These are phyloP conservation scores for Meleagris gallopavo DNA, from an alignment of 2,113 vertebrate species.

Conservation along the genomic window DNA sequence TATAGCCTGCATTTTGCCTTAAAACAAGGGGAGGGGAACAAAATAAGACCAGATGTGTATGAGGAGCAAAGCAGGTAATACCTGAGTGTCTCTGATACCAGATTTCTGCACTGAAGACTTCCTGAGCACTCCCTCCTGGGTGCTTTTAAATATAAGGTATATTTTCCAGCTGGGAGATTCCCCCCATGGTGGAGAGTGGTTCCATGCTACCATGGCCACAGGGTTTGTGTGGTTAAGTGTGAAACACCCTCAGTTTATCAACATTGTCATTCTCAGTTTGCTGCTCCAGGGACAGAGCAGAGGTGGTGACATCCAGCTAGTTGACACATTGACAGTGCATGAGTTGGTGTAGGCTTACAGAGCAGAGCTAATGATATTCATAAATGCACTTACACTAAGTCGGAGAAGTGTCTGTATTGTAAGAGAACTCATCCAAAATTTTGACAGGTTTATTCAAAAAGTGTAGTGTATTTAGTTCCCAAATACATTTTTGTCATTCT, in stretches of 20 bases:
- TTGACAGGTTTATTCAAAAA: not conserved
- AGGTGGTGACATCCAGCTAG: not conserved
- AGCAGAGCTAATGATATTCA: not conserved
- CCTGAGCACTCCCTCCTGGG: not conserved
- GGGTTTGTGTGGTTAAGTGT: not conserved
- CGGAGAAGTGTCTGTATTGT: not conserved
- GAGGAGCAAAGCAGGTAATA: not conserved
- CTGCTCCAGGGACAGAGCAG: not conserved
- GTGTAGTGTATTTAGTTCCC: not conserved
- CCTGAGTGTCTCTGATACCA: not conserved
- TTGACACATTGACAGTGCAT: rapidly evolving
- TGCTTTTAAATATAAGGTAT: not conserved
- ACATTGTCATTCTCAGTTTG: not conserved
- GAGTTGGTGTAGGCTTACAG: not conserved
- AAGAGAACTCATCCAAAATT: not conserved
- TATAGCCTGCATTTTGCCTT: not conserved
- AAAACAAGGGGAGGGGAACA: not conserved
- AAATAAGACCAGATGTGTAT: not conserved
- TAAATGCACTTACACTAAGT: not conserved
- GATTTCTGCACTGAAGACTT: not conserved
- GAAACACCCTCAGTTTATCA: not conserved
- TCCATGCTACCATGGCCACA: not conserved
- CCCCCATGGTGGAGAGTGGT: not conserved
- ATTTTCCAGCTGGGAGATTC: not conserved
- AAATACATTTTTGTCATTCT: not conserved